phyloP scores from a whole-genome alignment of 2,113 vertebrate genomes.

The Danionella cerebrum region DNA sequence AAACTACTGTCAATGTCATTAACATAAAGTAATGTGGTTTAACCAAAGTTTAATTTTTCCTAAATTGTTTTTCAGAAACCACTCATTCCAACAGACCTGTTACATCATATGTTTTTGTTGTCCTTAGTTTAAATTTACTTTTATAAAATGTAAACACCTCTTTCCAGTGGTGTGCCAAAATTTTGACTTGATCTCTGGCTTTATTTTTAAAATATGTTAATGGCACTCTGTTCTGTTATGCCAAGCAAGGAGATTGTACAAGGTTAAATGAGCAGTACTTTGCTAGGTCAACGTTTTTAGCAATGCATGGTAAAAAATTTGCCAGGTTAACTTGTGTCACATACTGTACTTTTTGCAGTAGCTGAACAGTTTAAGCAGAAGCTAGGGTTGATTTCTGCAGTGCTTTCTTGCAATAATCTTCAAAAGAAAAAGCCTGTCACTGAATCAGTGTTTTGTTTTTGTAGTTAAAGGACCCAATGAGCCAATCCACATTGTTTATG shows the following conservation, averaged over 20 bases:
- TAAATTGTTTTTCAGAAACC: too few relatives aligned
- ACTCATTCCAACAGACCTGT: too few relatives aligned
- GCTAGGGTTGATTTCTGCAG: background rate
- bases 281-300: background rate
- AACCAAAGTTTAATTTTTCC: too few relatives aligned
- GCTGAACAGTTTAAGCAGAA: background rate
- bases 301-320: slow-evolving; percentile 9
- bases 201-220: background rate
- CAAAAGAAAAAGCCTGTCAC: too few relatives aligned
- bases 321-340: background rate
- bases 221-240: background rate
- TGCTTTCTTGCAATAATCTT: too few relatives aligned
- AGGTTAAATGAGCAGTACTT: background rate
- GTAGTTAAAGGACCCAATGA: slow-evolving; percentile 73
- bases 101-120: too few relatives aligned
- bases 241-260: background rate
- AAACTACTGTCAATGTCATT: too few relatives aligned
- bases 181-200: background rate
- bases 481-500: slow-evolving; percentile 85
- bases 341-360: too few relatives aligned
- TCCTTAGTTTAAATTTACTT: too few relatives aligned
- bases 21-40: too few relatives aligned
- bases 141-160: too few relatives aligned
- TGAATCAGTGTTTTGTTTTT: slow-evolving; percentile 21
- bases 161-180: too few relatives aligned